Evolutionary conservation across 2,113 vertebrate genomes (phyloP).

Genomic region (Psilopsiagon aymara): DNA sequence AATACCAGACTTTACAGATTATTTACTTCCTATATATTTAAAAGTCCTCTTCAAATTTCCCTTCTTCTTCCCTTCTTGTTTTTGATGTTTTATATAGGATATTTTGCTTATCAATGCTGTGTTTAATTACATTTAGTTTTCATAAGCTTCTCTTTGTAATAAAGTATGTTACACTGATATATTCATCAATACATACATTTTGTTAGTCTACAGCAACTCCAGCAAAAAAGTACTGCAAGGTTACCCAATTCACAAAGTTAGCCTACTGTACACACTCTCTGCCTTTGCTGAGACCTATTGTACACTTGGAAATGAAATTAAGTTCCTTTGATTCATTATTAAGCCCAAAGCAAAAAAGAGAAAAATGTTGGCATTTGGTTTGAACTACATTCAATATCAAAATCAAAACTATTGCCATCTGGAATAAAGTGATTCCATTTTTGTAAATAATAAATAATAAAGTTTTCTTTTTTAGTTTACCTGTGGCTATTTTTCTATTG

Average conservation of each 20-base stretch:
- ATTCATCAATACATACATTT: not conserved
- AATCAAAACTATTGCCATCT: not conserved
- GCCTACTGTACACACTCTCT: not conserved
- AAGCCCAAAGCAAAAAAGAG: not conserved
- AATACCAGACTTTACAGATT: not conserved
- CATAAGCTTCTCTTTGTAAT: not conserved
- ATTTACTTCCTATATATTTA: not conserved
- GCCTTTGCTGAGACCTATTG: not conserved
- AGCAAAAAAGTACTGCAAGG: not conserved
- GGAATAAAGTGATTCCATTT: not conserved
- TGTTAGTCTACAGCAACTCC: not conserved
- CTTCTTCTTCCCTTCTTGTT: not conserved
- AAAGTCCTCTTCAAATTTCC: not conserved
- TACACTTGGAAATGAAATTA: not conserved
- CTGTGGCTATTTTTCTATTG: not conserved
- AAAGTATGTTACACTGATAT: not conserved
- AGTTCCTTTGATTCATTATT: not conserved
- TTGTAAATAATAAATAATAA: not conserved
- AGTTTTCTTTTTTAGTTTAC: not conserved
- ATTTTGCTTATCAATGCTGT: not conserved
- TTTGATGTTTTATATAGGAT: conserved; percentile 36
- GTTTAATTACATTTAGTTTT: not conserved
- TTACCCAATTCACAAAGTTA: not conserved
- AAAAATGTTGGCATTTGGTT: not conserved
- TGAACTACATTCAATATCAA: not conserved